Conservation (phyloP, 2,113 vertebrate species). For the Paraplagusia blochii region DNA sequence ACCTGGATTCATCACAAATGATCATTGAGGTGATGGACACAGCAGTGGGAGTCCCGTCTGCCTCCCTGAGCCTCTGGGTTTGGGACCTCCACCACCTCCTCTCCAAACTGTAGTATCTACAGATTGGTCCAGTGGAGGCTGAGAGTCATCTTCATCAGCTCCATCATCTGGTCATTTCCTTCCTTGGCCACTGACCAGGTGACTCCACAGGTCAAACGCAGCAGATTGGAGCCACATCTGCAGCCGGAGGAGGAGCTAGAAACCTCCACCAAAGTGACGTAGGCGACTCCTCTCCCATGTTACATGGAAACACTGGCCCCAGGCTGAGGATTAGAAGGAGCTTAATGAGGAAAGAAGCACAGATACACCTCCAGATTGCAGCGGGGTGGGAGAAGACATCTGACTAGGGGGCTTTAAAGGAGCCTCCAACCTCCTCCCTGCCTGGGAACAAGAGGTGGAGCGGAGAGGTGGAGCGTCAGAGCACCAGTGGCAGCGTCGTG, state of each 20-base stretch:
- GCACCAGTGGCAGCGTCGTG: conserved; percentile 50
- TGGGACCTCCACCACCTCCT: too few species aligned
- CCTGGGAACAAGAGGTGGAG: conserved; percentile 29
- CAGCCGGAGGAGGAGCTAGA: conserved; percentile 57
- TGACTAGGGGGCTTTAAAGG: conserved; percentile 46
- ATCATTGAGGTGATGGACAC: too few species aligned
- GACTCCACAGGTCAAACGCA: conserved; percentile 48
- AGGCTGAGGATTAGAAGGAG: conserved; percentile 66
- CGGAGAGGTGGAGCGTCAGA: conserved; percentile 21
- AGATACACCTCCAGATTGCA: conserved; percentile 68
- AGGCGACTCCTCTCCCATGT: conserved; percentile 47
- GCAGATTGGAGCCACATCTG: conserved; percentile 49
- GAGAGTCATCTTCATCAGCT: conserved; percentile 9
- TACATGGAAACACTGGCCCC: conserved; percentile 60
- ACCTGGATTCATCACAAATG: too few species aligned
- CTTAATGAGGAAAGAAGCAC: conserved; percentile 69
- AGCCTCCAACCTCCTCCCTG: conserved; percentile 14
- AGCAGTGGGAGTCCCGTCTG: too few species aligned
- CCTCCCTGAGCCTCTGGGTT: too few species aligned
- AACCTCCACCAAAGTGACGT: conserved; percentile 43
- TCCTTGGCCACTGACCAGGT: too few species aligned
- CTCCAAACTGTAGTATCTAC: too few species aligned
- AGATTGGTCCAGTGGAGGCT: neutral
- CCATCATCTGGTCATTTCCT: too few species aligned
- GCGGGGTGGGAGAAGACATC: conserved; percentile 64